Evolutionary conservation across 2,113 vertebrate genomes (phyloP).

Genomic region (Psittacus erithacus): DNA sequence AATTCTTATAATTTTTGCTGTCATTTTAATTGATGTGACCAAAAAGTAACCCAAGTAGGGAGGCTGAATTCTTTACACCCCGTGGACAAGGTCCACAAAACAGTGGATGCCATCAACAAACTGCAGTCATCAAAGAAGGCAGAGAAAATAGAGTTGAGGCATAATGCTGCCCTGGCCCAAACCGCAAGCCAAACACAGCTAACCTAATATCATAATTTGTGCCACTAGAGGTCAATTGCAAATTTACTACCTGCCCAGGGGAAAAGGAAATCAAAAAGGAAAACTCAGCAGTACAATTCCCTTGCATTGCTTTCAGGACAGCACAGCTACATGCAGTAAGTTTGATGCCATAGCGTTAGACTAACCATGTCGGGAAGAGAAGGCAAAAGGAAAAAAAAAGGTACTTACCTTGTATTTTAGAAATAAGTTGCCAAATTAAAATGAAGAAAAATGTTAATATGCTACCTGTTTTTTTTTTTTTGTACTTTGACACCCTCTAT

Average conservation of each 20-base stretch:
- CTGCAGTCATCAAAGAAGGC: background rate
- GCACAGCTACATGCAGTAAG: background rate
- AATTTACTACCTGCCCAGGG: background rate
- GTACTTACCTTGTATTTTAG: background rate
- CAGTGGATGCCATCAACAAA: fast-evolving
- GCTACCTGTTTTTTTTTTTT: background rate
- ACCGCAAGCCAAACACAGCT: background rate
- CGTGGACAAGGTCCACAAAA: background rate
- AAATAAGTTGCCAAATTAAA: background rate
- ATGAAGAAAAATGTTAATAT: background rate
- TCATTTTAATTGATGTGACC: background rate
- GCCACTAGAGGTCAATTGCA: background rate
- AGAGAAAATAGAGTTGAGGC: background rate
- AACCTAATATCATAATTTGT: background rate
- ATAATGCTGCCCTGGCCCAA: background rate
- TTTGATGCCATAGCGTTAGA: background rate
- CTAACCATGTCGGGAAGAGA: background rate
- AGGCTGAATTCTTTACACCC: background rate
- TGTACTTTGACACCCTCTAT: background rate
- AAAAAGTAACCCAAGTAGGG: background rate
- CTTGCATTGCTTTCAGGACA: background rate
- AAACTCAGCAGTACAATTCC: background rate
- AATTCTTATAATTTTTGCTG: background rate
- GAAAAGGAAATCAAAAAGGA: background rate
- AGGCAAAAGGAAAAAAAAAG: background rate